Percentiles rank a stretch among this genome's conserved stretches.
These are phyloP conservation scores for Leptopilina myrica DNA, from an alignment of 2,888 invertebrate genomes.

Conservation along the genomic window DNA sequence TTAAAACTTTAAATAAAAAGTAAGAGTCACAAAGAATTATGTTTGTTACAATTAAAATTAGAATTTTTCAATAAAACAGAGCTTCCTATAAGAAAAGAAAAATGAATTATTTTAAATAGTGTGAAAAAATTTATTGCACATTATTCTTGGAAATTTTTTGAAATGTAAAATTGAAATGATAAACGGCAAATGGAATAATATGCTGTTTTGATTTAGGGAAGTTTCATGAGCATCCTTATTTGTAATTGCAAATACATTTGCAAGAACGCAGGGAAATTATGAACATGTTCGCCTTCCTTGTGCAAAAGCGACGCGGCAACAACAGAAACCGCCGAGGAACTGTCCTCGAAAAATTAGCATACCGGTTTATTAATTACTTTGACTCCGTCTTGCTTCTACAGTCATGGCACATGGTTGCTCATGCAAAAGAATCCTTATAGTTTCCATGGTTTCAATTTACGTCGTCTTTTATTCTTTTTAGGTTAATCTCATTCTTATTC, in stretches of 20 bases:
- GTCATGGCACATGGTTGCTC: not conserved
- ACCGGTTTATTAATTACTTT: slow-evolving; percentile 71
- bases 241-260: slow-evolving; percentile 30
- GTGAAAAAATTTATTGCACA: no score
- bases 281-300: slow-evolving; percentile 50
- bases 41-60: no score
- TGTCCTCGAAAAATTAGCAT: slow-evolving; percentile 67
- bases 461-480: slow-evolving; percentile 1
- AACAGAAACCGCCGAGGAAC: slow-evolving; percentile 59
- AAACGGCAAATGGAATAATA: slow-evolving; percentile 11
- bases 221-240: slow-evolving; percentile 43
- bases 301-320: slow-evolving; percentile 43
- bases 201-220: slow-evolving; percentile 46
- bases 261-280: slow-evolving; percentile 31
- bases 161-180: not conserved
- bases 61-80: no score
- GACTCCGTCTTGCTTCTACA: slow-evolving; percentile 15
- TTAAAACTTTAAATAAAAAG: no score
- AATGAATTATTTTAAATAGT: not conserved
- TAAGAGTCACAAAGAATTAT: no score
- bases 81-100: not conserved
- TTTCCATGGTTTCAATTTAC: slow-evolving; percentile 31
- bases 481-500: slow-evolving; percentile 1
- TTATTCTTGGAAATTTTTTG: not conserved
- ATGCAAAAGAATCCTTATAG: slow-evolving; percentile 34